Evolutionary conservation across 64 coral and sea anemone species (phyloP).

Genomic region (Exaiptasia diaphana): DNA sequence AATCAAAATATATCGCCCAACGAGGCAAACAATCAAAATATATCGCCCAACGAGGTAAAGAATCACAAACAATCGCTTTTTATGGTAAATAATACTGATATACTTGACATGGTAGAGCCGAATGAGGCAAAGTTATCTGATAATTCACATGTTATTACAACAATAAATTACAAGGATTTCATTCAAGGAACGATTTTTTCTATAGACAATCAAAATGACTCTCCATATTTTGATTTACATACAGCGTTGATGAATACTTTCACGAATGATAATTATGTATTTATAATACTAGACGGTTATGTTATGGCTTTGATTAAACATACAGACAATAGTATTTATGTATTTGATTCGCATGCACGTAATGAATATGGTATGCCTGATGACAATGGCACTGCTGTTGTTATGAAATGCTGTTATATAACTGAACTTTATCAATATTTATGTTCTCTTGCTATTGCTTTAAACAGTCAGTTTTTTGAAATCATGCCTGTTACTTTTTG

Average conservation of each 20-base stretch:
- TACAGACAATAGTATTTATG: conserved; percentile 32
- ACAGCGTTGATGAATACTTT: conserved; percentile 38
- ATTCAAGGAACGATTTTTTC: background rate
- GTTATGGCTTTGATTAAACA: conserved; percentile 38
- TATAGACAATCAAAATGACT: conserved; percentile 14
- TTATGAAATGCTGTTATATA: conserved; percentile 9
- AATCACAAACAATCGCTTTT: background rate
- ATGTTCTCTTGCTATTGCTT: background rate
- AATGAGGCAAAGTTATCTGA: conserved; percentile 5
- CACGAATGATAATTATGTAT: conserved; percentile 43
- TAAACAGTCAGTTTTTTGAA: conserved; percentile 26
- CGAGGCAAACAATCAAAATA: no score
- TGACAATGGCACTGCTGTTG: conserved; percentile 39
- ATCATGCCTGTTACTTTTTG: conserved; percentile 16
- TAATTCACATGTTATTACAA: background rate
- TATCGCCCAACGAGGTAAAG: background rate
- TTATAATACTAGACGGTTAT: conserved; percentile 60
- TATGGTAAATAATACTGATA: background rate
- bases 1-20: no score
- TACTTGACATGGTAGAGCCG: conserved; percentile 1
- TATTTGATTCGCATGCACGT: conserved; percentile 34
- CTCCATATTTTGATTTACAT: conserved; percentile 14
- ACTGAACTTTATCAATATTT: conserved; percentile 27
- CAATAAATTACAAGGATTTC: conserved; percentile 3
- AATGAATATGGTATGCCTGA: conserved; percentile 35